Percentiles rank a stretch among this genome's conserved stretches.
These are phyloP conservation scores for Frankliniella intonsa DNA, from an alignment of 2,888 invertebrate species.

Conservation along the genomic window DNA sequence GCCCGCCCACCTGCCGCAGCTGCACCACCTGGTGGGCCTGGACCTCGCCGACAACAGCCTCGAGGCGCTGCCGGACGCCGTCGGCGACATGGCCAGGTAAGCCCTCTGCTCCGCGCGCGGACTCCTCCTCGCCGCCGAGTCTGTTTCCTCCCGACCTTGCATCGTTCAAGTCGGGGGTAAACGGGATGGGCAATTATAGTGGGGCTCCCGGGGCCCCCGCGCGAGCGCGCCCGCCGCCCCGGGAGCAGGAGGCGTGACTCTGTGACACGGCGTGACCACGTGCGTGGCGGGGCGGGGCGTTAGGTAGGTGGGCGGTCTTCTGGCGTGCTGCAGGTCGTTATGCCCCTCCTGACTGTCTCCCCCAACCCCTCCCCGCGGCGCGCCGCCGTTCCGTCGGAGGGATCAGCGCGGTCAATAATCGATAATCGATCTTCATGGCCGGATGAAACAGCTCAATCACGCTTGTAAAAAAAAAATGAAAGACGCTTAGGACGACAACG, in stretches of 20 bases:
- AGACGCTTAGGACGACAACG: no score
- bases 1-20: conserved; percentile 59
- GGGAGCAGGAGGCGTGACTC: neutral
- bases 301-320: neutral
- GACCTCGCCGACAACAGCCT: conserved; percentile 67
- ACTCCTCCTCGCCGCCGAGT: no score
- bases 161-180: neutral
- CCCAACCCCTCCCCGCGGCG: no score
- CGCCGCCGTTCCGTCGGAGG: no score
- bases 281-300: neutral
- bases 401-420: no score
- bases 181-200: conserved; percentile 9
- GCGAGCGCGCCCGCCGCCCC: neutral
- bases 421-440: no score
- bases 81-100: conserved; percentile 56
- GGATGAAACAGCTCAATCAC: no score
- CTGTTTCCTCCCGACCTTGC: no score
- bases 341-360: no score
- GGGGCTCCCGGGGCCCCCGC: neutral
- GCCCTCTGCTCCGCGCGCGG: conserved; percentile 40
- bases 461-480: no score
- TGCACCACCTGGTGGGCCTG: conserved; percentile 58
- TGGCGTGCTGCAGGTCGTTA: no score
- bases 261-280: neutral
- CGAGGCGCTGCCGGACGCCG: conserved; percentile 59